Percentiles rank a stretch among this genome's conserved stretches.
Conservation (phyloP, 37 sponge, comb jelly and placozoan species). For the Axinella damicornis region DNA sequence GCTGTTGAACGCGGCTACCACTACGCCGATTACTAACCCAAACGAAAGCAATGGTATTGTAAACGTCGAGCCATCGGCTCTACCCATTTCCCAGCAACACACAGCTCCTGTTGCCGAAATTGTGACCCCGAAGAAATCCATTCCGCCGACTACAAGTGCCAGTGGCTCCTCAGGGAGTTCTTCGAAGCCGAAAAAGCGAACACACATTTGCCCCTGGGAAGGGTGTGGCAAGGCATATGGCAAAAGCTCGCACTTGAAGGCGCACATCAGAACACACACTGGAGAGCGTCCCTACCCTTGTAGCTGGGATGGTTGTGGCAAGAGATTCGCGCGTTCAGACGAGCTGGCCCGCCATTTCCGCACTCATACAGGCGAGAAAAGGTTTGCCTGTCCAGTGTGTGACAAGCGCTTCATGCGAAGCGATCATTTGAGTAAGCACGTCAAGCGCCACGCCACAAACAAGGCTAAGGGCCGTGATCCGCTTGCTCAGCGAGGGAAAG, state of each 20-base stretch:
- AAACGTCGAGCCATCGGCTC: neutral
- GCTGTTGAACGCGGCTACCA: conserved; percentile 75
- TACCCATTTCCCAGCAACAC: neutral
- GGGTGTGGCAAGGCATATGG: conserved; percentile 95
- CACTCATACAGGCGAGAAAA: conserved; percentile 98
- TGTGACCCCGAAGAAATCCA: neutral
- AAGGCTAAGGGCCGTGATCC: conserved; percentile 65
- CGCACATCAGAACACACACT: conserved; percentile 98
- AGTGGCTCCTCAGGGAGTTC: too few species aligned
- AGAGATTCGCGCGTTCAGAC: conserved; percentile 98
- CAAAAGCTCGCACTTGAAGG: conserved; percentile 98
- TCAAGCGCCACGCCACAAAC: conserved; percentile 88
- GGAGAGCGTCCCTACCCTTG: conserved; percentile 98
- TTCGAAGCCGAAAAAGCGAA: conserved; percentile 73
- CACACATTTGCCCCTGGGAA: conserved; percentile 90
- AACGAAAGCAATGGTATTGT: conserved; percentile 12
- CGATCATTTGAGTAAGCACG: conserved; percentile 98
- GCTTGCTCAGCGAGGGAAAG: conserved; percentile 3
- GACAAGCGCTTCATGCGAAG: conserved; percentile 98
- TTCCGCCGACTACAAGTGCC: conserved; percentile 1
- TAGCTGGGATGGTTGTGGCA: conserved; percentile 94
- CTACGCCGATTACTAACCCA: conserved; percentile 24
- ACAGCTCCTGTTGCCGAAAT: too few species aligned
- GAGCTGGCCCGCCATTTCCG: conserved; percentile 97
- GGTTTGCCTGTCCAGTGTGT: conserved; percentile 97